Conservation (phyloP, 2,797 vertebrate species). For the Microchirus variegatus region DNA sequence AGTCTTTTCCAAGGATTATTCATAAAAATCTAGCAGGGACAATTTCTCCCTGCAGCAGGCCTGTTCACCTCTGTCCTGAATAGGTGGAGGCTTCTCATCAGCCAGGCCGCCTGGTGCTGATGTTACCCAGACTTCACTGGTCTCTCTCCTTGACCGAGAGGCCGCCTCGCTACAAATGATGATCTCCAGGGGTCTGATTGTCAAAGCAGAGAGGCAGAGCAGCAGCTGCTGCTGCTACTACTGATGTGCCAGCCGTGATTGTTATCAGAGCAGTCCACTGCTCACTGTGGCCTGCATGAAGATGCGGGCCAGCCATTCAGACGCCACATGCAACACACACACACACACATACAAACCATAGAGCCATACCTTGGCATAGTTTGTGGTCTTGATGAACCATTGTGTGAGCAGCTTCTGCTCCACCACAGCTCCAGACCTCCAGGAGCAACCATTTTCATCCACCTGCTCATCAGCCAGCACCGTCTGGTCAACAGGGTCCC, state of each 20-base stretch:
- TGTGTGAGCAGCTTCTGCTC: conserved; percentile 95
- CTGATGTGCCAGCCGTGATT: conserved; percentile 61
- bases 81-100: conserved; percentile 61
- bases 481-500: conserved; percentile 96
- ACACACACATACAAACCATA: conserved; percentile 1
- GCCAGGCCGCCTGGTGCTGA: conserved; percentile 29
- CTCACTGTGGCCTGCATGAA: conserved; percentile 31
- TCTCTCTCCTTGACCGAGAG: conserved; percentile 20
- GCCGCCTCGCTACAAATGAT: conserved; percentile 41
- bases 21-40: conserved; percentile 14
- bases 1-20: conserved; percentile 16
- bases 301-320: conserved; percentile 29
- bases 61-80: conserved; percentile 26
- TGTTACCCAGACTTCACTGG: conserved; percentile 22
- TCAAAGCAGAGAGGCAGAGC: conserved; percentile 43
- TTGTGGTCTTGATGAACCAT: conserved; percentile 97
- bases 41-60: conserved; percentile 28
- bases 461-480: conserved; percentile 98
- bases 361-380: conserved; percentile 88
- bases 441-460: conserved; percentile 91
- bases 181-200: conserved; percentile 72
- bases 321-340: not conserved
- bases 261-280: conserved; percentile 43
- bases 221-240: conserved; percentile 45
- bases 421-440: conserved; percentile 96